Percentiles rank a stretch among this genome's conserved stretches.
These are phyloP conservation scores for Operophtera brumata DNA, from an alignment of 2,888 invertebrate species.

Conservation along the genomic window DNA sequence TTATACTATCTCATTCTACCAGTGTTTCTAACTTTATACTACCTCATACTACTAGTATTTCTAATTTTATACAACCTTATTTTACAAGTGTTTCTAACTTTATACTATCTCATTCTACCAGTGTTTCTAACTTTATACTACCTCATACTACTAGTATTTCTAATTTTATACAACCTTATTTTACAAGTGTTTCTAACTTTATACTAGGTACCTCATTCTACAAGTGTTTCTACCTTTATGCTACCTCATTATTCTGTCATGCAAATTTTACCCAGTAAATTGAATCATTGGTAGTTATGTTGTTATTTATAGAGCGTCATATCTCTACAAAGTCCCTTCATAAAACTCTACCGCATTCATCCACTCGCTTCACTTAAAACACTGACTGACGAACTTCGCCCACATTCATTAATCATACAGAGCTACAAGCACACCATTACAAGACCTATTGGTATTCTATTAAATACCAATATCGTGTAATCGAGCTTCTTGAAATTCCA, in stretches of 20 bases:
- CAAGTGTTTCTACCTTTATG: too few species aligned
- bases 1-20: too few species aligned
- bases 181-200: too few species aligned
- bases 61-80: too few species aligned
- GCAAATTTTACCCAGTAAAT: conserved; percentile 1
- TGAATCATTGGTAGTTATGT: conserved; percentile 11
- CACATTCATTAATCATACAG: conserved; percentile 21
- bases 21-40: too few species aligned
- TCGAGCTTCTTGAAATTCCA: conserved; percentile 2
- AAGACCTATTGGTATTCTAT: conserved; percentile 6
- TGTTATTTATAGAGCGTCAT: conserved; percentile 3
- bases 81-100: too few species aligned
- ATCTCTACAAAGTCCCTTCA: not conserved
- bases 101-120: too few species aligned
- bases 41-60: too few species aligned
- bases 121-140: too few species aligned
- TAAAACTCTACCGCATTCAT: conserved; percentile 14
- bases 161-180: too few species aligned
- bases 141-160: too few species aligned
- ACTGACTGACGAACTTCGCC: conserved; percentile 22
- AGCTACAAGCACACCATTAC: conserved; percentile 13
- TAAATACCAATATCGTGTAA: conserved; percentile 11
- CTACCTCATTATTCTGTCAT: not conserved
- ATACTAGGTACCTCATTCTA: too few species aligned
- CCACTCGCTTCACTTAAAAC: conserved; percentile 23